These are phyloP conservation scores for Sceloporus tristichus DNA, from an alignment of 2,113 vertebrate genomes.

Conservation along the genomic window DNA sequence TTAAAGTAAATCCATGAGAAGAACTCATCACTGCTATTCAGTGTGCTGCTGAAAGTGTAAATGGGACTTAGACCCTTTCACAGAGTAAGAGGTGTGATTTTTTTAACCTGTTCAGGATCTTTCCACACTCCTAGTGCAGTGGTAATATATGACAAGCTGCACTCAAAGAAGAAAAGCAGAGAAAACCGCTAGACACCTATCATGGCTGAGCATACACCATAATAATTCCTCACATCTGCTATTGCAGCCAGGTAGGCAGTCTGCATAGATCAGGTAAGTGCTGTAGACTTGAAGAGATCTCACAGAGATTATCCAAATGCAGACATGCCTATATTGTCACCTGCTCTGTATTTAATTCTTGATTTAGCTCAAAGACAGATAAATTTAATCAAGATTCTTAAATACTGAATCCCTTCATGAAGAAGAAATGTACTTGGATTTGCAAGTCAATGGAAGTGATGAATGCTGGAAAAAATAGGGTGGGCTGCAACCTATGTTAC, in stretches of 20 bases:
- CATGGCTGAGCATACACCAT: not conserved
- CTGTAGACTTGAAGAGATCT: not conserved
- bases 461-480: conserved; percentile 62
- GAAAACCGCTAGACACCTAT: not conserved
- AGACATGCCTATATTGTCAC: not conserved
- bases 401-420: conserved; percentile 56
- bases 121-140: not conserved
- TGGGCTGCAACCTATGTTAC: conserved; percentile 67
- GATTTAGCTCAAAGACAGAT: conserved; percentile 19
- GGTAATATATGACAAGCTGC: not conserved
- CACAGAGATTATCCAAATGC: not conserved
- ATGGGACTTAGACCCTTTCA: not conserved
- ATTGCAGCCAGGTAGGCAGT: not conserved
- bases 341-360: not conserved
- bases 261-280: not conserved
- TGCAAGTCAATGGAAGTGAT: conserved; percentile 61
- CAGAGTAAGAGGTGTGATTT: not conserved
- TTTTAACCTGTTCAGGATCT: not conserved
- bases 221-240: not conserved
- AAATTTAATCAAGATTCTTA: conserved; percentile 58
- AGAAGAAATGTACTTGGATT: conserved; percentile 68
- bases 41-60: not conserved
- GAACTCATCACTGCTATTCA: not conserved
- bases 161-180: not conserved
- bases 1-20: conserved; percentile 24